Percentiles rank a stretch among this genome's conserved stretches.
Conservation (phyloP, 2,113 vertebrate species). For the Hemicordylus capensis region DNA sequence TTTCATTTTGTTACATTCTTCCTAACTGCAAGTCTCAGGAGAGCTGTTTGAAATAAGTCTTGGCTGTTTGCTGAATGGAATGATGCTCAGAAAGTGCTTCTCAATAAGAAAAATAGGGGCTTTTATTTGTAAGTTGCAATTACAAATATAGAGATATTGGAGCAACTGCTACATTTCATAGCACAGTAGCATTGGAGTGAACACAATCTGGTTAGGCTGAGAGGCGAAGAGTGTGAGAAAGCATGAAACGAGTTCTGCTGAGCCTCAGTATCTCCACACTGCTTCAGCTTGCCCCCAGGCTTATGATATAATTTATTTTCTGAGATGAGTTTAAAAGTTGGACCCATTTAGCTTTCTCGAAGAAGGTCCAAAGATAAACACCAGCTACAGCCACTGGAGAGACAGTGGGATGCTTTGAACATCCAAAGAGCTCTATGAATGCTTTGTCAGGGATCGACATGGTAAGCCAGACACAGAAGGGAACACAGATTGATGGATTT, state of each 20-base stretch:
- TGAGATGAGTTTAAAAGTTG: not conserved
- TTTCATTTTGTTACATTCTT: slow-evolving; percentile 24
- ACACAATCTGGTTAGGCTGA: not conserved
- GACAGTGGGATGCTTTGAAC: no score
- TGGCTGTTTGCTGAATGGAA: slow-evolving; percentile 23
- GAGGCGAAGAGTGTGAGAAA: not conserved
- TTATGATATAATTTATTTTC: not conserved
- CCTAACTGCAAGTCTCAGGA: slow-evolving; percentile 22
- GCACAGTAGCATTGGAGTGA: not conserved
- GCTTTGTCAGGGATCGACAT: no score
- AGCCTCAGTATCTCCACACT: no score
- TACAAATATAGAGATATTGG: slow-evolving; percentile 11
- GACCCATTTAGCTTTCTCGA: not conserved
- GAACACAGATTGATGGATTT: no score
- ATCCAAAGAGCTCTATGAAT: no score
- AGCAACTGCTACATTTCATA: not conserved
- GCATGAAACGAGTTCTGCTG: not conserved
- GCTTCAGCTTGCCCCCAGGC: no score
- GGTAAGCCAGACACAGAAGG: no score
- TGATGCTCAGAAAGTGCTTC: slow-evolving; percentile 39
- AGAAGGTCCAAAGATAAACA: not conserved
- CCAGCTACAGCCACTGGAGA: no score
- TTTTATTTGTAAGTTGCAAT: not conserved
- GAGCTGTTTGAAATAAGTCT: slow-evolving; percentile 9
- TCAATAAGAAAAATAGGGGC: not conserved